Conservation (phyloP, 2,113 vertebrate genomes). For the Euleptes europaea region DNA sequence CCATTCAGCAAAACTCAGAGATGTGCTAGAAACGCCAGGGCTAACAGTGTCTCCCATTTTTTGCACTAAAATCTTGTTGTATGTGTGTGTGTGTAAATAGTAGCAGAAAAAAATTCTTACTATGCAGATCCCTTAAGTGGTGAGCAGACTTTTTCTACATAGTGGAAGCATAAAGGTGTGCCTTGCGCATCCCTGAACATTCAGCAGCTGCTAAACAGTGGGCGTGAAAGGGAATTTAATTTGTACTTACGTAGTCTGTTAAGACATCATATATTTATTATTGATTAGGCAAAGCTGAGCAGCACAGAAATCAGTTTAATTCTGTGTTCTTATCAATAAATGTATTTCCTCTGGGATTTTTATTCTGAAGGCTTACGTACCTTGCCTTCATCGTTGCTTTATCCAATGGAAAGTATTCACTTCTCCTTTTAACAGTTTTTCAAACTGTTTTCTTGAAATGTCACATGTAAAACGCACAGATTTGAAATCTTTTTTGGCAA, state of each 20-base stretch:
- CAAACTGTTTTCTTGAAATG: conserved; percentile 32
- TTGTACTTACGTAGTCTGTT: conserved; percentile 58
- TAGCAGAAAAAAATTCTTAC: conserved; percentile 76
- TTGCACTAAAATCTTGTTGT: conserved; percentile 79
- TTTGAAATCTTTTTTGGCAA: background rate
- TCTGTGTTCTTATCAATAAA: conserved; percentile 62
- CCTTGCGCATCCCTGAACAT: conserved; percentile 79
- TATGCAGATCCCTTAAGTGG: conserved; percentile 83
- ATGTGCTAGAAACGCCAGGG: conserved; percentile 52
- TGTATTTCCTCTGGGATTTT: conserved; percentile 32
- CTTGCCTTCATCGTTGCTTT: conserved; percentile 53
- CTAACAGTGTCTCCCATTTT: conserved; percentile 70
- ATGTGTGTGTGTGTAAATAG: conserved; percentile 73
- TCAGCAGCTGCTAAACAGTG: conserved; percentile 79
- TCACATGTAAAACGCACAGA: conserved; percentile 15
- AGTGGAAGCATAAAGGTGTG: conserved; percentile 78
- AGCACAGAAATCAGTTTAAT: conserved; percentile 64
- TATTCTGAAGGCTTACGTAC: conserved; percentile 57
- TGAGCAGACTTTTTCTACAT: conserved; percentile 75
- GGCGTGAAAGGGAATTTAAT: conserved; percentile 69
- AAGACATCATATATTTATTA: conserved; percentile 71
- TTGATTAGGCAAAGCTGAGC: conserved; percentile 75
- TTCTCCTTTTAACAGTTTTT: conserved; percentile 54
- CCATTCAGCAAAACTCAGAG: conserved; percentile 41
- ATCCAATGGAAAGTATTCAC: background rate